Evolutionary conservation across 2,113 vertebrate species (phyloP).

Genomic region (Chelonoidis abingdonii): DNA sequence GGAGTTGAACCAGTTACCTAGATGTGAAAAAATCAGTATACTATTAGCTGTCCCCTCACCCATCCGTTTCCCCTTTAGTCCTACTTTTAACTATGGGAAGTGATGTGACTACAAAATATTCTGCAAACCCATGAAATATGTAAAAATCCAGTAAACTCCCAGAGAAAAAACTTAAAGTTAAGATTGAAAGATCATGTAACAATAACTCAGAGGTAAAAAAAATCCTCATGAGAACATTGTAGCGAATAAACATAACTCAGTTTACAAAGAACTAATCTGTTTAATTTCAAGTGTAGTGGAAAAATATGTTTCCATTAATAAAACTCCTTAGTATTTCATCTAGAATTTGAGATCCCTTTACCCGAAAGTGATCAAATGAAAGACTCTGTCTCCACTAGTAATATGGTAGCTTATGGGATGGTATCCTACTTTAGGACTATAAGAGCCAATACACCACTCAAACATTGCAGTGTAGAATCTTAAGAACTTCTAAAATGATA

Average conservation of each 20-base stretch:
- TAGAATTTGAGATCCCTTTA: neutral
- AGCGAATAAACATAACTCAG: accelerated
- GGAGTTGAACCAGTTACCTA: neutral
- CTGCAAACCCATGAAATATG: neutral
- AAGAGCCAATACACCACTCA: neutral
- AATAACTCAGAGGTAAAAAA: neutral
- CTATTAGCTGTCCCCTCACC: neutral
- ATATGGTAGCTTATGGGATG: neutral
- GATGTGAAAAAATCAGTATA: neutral
- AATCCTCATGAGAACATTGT: neutral
- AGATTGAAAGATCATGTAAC: neutral
- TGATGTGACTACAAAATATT: neutral
- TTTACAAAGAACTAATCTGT: neutral
- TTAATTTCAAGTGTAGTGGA: neutral
- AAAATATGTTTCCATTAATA: neutral
- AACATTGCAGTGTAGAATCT: neutral
- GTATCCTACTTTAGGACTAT: neutral
- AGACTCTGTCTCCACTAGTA: neutral
- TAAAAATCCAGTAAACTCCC: neutral
- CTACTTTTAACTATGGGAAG: neutral
- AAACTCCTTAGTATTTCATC: neutral
- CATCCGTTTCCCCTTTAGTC: neutral
- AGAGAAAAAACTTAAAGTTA: neutral
- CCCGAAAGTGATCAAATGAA: neutral
- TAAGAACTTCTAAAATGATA: neutral